Evolutionary conservation across 2,888 invertebrate genomes (phyloP).

Genomic region (Zaprionus obscuricornis): DNA sequence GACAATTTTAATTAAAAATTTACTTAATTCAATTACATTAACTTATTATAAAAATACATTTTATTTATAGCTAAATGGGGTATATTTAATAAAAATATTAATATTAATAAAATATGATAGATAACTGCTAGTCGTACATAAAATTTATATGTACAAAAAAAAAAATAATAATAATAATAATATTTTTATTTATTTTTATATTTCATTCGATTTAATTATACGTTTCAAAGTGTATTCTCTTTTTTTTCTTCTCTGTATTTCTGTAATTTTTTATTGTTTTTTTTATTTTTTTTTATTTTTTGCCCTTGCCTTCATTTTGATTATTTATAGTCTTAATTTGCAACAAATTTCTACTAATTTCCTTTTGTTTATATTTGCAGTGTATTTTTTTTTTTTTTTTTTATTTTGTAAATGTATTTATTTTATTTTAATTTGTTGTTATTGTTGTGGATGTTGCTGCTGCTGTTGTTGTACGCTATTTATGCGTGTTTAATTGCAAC

Average conservation of each 20-base stretch:
- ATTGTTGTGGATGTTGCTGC: conserved; percentile 29
- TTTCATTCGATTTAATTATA: conserved; percentile 33
- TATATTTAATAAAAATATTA: no score
- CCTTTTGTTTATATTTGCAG: conserved; percentile 57
- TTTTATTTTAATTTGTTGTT: conserved; percentile 15
- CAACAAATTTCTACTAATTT: conserved; percentile 62
- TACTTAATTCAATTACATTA: no score
- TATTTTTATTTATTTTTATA: conserved; percentile 1
- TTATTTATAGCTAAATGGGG: no score
- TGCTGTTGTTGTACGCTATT: conserved; percentile 42
- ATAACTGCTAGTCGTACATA: no score
- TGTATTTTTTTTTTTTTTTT: conserved; percentile 16
- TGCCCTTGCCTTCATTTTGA: conserved; percentile 15
- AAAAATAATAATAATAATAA: not conserved
- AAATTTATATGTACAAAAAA: no score
- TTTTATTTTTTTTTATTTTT: no score
- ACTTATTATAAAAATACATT: no score
- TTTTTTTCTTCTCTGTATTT: no score
- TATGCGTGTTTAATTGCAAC: conserved; percentile 73
- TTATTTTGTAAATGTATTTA: conserved; percentile 21
- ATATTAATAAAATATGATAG: no score
- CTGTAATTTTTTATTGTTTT: no score
- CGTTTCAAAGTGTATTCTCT: conserved; percentile 14
- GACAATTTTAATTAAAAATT: no score
- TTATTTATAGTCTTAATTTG: conserved; percentile 57